Conservation (phyloP, 2,113 vertebrate genomes). For the Nerophis lumbriciformis region DNA sequence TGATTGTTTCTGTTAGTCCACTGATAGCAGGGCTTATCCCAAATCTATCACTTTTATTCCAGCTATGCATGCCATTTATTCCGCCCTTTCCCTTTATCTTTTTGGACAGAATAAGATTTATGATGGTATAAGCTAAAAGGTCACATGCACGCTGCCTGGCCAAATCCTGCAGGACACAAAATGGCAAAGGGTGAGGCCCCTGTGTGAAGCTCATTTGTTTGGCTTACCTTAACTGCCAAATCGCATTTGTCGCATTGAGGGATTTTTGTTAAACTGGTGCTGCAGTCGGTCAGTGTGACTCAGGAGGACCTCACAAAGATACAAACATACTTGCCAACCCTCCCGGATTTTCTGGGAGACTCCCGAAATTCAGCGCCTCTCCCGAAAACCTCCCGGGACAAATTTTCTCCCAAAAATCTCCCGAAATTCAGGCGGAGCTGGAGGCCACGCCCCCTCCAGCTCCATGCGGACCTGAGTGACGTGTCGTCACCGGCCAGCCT, state of each 20-base stretch:
- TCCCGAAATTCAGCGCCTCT: no score
- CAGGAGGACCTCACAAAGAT: slow-evolving; percentile 1
- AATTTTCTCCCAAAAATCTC: no score
- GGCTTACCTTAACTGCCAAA: slow-evolving; percentile 12
- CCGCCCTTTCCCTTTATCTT: slow-evolving; percentile 32
- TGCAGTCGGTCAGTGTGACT: slow-evolving; percentile 22
- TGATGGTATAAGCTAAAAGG: slow-evolving; percentile 29
- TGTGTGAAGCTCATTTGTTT: slow-evolving; percentile 18
- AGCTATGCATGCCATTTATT: slow-evolving; percentile 25
- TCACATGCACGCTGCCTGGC: slow-evolving; percentile 24
- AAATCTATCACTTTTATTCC: slow-evolving; percentile 17
- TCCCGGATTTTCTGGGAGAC: no score
- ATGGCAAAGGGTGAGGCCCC: slow-evolving; percentile 15
- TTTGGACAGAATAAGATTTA: slow-evolving; percentile 19
- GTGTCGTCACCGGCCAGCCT: no score
- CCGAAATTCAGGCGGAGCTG: no score
- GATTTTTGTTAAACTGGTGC: slow-evolving; percentile 29
- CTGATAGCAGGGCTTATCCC: slow-evolving; percentile 24
- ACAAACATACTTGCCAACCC: no score
- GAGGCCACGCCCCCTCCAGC: no score
- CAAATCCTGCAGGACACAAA: slow-evolving; percentile 26
- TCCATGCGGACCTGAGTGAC: no score
- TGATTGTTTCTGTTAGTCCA: slow-evolving; percentile 5
- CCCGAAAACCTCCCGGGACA: no score
- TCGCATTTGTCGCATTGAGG: slow-evolving; percentile 31